phyloP scores from a whole-genome alignment of 2,113 vertebrate genomes.

The Natator depressus region DNA sequence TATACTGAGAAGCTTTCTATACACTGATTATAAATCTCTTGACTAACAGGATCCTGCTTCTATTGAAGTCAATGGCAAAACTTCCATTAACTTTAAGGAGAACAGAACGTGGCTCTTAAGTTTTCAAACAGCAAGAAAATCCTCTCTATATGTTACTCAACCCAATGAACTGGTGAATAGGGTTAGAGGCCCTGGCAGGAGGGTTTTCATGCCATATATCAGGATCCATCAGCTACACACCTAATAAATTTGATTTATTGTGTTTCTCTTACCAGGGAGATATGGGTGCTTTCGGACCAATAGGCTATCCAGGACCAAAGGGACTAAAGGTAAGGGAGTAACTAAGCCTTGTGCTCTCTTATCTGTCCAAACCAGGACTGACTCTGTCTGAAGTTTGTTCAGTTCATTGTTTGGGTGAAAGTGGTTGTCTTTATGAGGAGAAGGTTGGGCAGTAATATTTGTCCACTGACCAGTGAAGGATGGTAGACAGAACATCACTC shows the following conservation, averaged over 20 bases:
- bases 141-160: background rate
- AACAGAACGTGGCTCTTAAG: background rate
- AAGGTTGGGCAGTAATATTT: background rate
- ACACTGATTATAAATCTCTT: background rate
- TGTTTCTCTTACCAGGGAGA: slow-evolving; percentile 87
- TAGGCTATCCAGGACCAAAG: slow-evolving; percentile 90
- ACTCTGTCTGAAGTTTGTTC: background rate
- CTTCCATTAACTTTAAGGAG: background rate
- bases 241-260: background rate
- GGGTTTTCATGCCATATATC: background rate
- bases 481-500: background rate
- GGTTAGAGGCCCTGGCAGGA: background rate
- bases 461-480: background rate
- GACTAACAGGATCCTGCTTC: background rate
- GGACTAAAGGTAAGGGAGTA: slow-evolving; percentile 91
- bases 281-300: slow-evolving; percentile 89
- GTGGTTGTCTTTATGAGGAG: background rate
- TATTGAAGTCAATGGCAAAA: background rate
- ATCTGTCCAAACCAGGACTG: background rate
- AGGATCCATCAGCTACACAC: background rate
- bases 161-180: background rate
- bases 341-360: background rate
- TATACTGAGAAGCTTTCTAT: background rate
- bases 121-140: background rate
- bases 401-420: background rate